These are phyloP conservation scores for Ligdia adustata DNA, from an alignment of 2,888 invertebrate genomes.

Conservation along the genomic window DNA sequence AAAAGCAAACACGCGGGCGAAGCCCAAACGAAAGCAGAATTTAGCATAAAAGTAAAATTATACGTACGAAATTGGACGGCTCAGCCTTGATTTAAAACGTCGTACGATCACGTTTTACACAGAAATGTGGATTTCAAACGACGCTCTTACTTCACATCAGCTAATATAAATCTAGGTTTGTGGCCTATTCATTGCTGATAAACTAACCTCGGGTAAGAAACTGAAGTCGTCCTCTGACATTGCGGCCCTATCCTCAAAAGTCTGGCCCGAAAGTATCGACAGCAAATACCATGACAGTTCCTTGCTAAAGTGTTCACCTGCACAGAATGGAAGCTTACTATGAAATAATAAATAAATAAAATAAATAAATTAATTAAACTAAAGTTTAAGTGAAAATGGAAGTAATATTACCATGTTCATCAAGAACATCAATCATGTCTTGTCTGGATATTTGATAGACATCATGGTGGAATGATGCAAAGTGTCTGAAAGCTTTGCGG, in stretches of 20 bases:
- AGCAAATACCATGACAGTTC: slow-evolving; percentile 69
- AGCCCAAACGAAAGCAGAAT: too few relatives aligned
- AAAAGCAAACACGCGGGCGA: too few relatives aligned
- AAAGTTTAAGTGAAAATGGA: background rate
- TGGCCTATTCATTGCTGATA: background rate
- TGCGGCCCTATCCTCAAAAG: slow-evolving; percentile 65
- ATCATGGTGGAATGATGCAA: slow-evolving; percentile 50
- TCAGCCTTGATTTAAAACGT: too few relatives aligned
- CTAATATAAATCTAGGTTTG: background rate
- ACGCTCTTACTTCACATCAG: too few relatives aligned
- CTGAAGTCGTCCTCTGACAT: slow-evolving; percentile 60
- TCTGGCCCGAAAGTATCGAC: slow-evolving; percentile 64
- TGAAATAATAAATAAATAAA: too few relatives aligned
- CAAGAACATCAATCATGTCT: slow-evolving; percentile 70
- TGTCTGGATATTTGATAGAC: slow-evolving; percentile 56
- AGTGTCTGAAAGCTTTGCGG: slow-evolving; percentile 73
- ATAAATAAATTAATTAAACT: too few relatives aligned
- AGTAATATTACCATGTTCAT: slow-evolving; percentile 51
- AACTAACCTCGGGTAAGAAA: slow-evolving; percentile 62
- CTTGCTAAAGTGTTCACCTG: slow-evolving; percentile 66
- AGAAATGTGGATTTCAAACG: too few relatives aligned
- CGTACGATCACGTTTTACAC: too few relatives aligned
- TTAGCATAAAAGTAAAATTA: too few relatives aligned
- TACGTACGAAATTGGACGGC: too few relatives aligned
- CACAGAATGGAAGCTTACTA: too few relatives aligned